A percentile compares a stretch with the other conserved stretches of the same genome.
Conservation (phyloP, 2,888 invertebrate genomes). For the Pherbina coryleti region DNA sequence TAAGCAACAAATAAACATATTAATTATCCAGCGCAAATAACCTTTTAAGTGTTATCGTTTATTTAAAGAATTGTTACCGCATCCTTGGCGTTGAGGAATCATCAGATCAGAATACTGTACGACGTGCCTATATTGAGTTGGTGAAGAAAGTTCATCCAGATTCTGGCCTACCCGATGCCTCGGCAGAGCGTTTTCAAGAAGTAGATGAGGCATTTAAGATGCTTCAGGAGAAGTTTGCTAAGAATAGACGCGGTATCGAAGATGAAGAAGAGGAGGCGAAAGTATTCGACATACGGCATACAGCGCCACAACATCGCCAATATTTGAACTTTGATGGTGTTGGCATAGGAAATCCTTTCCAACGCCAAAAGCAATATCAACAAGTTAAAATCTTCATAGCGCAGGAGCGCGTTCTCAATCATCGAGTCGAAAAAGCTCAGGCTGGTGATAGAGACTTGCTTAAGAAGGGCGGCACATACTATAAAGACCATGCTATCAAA, state of each 20-base stretch:
- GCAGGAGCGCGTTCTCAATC: conserved; percentile 75
- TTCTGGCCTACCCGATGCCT: conserved; percentile 79
- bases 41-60: not conserved
- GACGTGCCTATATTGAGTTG: conserved; percentile 79
- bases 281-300: conserved; percentile 82
- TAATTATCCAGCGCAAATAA: not conserved
- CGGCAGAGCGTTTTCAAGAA: conserved; percentile 79
- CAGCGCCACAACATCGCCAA: conserved; percentile 84
- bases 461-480: conserved; percentile 75
- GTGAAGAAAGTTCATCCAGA: conserved; percentile 91
- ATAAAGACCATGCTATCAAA: conserved; percentile 79
- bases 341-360: conserved; percentile 83
- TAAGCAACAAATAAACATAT: conserved; percentile 33
- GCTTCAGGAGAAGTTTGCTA: conserved; percentile 77
- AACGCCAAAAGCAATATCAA: conserved; percentile 83
- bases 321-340: conserved; percentile 85
- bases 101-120: conserved; percentile 80
- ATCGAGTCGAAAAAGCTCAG: conserved; percentile 75
- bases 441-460: conserved; percentile 76
- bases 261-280: conserved; percentile 71
- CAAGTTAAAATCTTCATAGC: conserved; percentile 78
- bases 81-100: conserved; percentile 76
- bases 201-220: conserved; percentile 83
- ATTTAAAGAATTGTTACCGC: conserved; percentile 76
- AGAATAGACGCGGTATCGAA: conserved; percentile 73